A percentile compares a stretch with the other conserved stretches of the same genome.
Evolutionary conservation across 2,888 invertebrate species (phyloP).

Genomic region (Erebia ligea): DNA sequence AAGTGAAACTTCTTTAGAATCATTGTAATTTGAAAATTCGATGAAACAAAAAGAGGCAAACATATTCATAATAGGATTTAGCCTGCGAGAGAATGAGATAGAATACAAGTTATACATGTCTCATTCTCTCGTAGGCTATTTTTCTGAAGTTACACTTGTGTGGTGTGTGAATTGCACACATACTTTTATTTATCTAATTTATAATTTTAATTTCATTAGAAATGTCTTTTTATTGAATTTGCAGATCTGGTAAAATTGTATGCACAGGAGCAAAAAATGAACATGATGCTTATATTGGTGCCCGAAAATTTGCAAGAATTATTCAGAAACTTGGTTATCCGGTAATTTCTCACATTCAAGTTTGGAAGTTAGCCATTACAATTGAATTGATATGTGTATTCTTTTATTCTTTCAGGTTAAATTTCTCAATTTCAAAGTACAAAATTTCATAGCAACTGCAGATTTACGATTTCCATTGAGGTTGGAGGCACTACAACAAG

Average conservation of each 20-base stretch:
- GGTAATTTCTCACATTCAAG: slow-evolving; percentile 60
- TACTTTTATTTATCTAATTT: too few species aligned
- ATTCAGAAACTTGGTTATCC: slow-evolving; percentile 91
- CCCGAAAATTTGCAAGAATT: slow-evolving; percentile 92
- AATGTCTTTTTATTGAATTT: slow-evolving; percentile 58
- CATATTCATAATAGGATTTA: too few species aligned
- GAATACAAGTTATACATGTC: too few species aligned
- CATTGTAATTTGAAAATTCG: too few species aligned
- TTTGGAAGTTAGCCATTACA: background rate
- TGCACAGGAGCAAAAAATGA: slow-evolving; percentile 93
- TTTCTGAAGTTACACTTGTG: too few species aligned
- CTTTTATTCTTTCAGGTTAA: slow-evolving; percentile 77
- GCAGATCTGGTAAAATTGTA: slow-evolving; percentile 91
- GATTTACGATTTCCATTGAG: slow-evolving; percentile 89
- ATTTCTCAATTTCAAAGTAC: slow-evolving; percentile 90
- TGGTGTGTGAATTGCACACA: too few species aligned
- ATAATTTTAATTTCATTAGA: background rate
- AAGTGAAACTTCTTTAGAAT: too few species aligned
- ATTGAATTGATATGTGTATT: background rate
- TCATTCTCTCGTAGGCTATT: too few species aligned
- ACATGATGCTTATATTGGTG: slow-evolving; percentile 89
- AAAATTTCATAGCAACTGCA: slow-evolving; percentile 90
- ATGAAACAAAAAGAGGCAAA: too few species aligned
- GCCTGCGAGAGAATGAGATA: too few species aligned
- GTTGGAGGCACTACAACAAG: slow-evolving; percentile 88